phyloP scores from a whole-genome alignment of 1,140 invertebrate species.

The Polyergus mexicanus region DNA sequence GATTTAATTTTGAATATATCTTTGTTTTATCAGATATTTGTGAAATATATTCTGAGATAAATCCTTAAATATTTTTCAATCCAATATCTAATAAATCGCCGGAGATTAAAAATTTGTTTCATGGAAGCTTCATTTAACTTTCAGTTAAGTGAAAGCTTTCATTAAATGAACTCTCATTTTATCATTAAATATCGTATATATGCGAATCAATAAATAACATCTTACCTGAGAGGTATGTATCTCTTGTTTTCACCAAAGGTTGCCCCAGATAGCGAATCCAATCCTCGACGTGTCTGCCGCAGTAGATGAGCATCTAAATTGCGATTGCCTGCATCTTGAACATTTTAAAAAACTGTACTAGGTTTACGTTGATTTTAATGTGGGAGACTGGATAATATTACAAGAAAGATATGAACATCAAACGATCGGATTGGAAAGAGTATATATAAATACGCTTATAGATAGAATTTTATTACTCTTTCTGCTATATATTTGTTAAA shows the following conservation, averaged over 20 bases:
- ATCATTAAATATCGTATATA: background rate
- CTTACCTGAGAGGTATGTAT: slow-evolving; percentile 72
- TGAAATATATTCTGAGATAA: background rate
- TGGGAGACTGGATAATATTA: background rate
- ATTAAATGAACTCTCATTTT: background rate
- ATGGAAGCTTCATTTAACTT: background rate
- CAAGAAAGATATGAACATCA: background rate
- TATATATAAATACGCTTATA: background rate
- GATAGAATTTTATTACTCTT: slow-evolving; percentile 4
- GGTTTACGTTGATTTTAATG: slow-evolving; percentile 2
- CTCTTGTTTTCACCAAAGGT: slow-evolving; percentile 72
- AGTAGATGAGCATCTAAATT: slow-evolving; percentile 84
- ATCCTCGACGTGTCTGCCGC: slow-evolving; percentile 63
- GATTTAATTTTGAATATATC: background rate
- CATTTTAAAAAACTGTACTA: slow-evolving; percentile 62
- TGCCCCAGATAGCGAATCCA: slow-evolving; percentile 77
- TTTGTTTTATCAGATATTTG: background rate
- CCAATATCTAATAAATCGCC: background rate
- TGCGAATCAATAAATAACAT: background rate
- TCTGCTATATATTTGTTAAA: background rate
- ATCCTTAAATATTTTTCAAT: background rate
- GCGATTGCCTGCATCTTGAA: slow-evolving; percentile 9
- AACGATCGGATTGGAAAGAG: background rate
- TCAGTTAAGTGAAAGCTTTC: too few species aligned
- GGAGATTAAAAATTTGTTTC: background rate